Evolutionary conservation across 2,113 vertebrate genomes (phyloP).

Genomic region (Anoplopoma fimbria): DNA sequence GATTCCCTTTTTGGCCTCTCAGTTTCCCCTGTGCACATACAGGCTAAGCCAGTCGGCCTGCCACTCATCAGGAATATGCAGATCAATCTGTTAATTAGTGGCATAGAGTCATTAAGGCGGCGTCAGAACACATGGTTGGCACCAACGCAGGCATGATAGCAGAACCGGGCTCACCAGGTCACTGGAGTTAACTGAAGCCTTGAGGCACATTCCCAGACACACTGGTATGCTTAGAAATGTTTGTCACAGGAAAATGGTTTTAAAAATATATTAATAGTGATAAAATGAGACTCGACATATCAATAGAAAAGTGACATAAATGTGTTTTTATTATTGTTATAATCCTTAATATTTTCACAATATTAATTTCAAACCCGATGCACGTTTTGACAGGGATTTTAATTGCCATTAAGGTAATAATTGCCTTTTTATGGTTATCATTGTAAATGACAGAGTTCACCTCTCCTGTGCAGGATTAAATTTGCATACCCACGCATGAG

Average conservation of each 20-base stretch:
- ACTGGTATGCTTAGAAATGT: neutral
- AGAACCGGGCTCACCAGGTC: slow-evolving; percentile 65
- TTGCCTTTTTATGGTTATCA: neutral
- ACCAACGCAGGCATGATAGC: slow-evolving; percentile 54
- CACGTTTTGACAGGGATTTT: neutral
- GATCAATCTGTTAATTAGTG: slow-evolving; percentile 81
- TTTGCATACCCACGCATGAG: neutral
- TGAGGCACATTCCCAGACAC: slow-evolving; percentile 55
- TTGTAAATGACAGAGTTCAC: neutral
- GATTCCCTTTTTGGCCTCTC: slow-evolving; percentile 58
- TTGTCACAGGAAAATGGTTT: slow-evolving; percentile 20
- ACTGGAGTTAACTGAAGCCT: slow-evolving; percentile 72
- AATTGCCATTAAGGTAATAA: neutral
- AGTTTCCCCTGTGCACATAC: slow-evolving; percentile 53
- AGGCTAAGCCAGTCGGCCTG: slow-evolving; percentile 68
- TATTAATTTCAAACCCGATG: neutral
- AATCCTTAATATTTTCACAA: neutral
- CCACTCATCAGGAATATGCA: slow-evolving; percentile 78
- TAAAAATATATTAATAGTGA: neutral
- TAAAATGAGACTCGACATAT: neutral
- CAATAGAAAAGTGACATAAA: neutral
- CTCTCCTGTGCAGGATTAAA: neutral
- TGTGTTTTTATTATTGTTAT: neutral
- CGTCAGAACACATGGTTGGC: slow-evolving; percentile 76
- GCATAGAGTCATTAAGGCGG: slow-evolving; percentile 76